Percentiles rank a stretch among this genome's conserved stretches.
These are phyloP conservation scores for Columba livia DNA, from an alignment of 2,113 vertebrate species.

Conservation along the genomic window DNA sequence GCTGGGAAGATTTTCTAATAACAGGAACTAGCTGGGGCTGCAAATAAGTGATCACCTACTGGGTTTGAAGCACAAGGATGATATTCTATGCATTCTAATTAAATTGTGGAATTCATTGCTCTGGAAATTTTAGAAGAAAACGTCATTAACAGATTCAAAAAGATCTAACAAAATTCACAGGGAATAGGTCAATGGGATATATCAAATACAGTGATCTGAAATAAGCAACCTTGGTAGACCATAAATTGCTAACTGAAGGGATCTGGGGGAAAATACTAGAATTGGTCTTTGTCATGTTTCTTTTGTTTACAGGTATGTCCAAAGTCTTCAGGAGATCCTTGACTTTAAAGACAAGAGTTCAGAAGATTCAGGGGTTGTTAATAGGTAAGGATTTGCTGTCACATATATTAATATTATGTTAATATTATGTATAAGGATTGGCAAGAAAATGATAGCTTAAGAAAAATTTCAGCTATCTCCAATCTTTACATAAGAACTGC, in stretches of 20 bases:
- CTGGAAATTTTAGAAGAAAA: not conserved
- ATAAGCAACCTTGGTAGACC: not conserved
- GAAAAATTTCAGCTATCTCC: not conserved
- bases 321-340: slow-evolving; percentile 92
- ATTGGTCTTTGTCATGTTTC: not conserved
- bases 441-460: not conserved
- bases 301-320: slow-evolving; percentile 86
- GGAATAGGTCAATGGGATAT: not conserved
- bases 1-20: slow-evolving; percentile 5
- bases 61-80: not conserved
- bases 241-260: not conserved
- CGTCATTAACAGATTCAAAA: not conserved
- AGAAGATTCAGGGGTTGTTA: slow-evolving; percentile 81
- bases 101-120: not conserved
- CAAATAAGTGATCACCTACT: not conserved
- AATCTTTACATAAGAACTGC: not conserved
- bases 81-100: not conserved
- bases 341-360: slow-evolving; percentile 91
- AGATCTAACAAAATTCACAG: not conserved
- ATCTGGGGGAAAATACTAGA: not conserved
- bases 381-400: slow-evolving; percentile 79
- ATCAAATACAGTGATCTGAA: not conserved
- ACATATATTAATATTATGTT: not conserved
- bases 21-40: not conserved
- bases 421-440: not conserved